Evolutionary conservation across 2,888 invertebrate genomes (phyloP).

Genomic region (Epinotia demarniana): DNA sequence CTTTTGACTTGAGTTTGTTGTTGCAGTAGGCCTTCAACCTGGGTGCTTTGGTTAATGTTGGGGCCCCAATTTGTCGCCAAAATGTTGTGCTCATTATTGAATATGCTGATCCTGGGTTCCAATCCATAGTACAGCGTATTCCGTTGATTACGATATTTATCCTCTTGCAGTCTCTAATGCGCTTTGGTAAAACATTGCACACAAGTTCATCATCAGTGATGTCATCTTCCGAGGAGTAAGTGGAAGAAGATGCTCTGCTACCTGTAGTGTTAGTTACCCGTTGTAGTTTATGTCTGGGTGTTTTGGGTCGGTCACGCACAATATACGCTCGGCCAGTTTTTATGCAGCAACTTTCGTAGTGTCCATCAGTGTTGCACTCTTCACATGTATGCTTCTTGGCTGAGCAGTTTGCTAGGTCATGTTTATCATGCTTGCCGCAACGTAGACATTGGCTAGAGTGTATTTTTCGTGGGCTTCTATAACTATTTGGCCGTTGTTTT

Average conservation of each 20-base stretch:
- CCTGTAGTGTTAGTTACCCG: neutral
- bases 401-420: neutral
- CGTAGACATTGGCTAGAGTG: neutral
- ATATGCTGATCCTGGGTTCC: constrained; percentile 20
- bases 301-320: neutral
- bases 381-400: constrained; percentile 3
- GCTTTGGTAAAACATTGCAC: too few species aligned
- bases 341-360: constrained; percentile 24
- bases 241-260: neutral
- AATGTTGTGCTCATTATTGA: constrained; percentile 16
- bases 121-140: constrained; percentile 7
- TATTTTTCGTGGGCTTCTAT: neutral
- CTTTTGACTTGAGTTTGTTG: constrained; percentile 20
- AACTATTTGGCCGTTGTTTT: too few species aligned
- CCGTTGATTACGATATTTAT: constrained; percentile 3
- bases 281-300: neutral
- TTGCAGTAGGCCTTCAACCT: constrained; percentile 7
- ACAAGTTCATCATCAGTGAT: too few species aligned
- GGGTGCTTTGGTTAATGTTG: constrained; percentile 4
- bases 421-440: neutral
- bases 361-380: constrained; percentile 13
- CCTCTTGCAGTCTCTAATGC: neutral
- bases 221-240: neutral
- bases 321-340: constrained; percentile 12
- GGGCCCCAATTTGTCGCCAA: constrained; percentile 8